Percentiles rank a stretch among this genome's conserved stretches.
Conservation (phyloP, 2,113 vertebrate genomes). For the Psettodes erumei region DNA sequence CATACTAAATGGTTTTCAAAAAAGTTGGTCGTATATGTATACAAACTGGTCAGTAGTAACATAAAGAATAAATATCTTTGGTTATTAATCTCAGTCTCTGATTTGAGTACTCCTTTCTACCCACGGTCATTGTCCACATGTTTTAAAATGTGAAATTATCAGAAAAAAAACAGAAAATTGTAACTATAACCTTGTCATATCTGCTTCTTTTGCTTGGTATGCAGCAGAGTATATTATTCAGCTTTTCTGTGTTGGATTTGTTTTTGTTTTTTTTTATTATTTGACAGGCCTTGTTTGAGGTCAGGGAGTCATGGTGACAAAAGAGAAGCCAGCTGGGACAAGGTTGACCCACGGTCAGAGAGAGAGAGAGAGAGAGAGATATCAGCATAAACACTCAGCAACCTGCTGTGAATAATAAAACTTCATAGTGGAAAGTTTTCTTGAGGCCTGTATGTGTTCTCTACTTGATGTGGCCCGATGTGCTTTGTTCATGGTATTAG, state of each 20-base stretch:
- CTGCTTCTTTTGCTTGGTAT: constrained; percentile 5
- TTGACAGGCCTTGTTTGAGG: constrained; percentile 53
- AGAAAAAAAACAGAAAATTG: too few relatives aligned
- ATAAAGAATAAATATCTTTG: background rate
- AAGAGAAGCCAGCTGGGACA: constrained; percentile 57
- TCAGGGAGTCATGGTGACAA: constrained; percentile 47
- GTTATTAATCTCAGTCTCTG: background rate
- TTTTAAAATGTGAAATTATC: too few relatives aligned
- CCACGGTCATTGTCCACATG: too few relatives aligned
- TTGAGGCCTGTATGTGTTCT: constrained; percentile 1
- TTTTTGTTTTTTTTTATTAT: constrained; percentile 28
- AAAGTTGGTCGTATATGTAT: background rate
- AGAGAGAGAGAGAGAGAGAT: too few relatives aligned
- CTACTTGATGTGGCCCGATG: background rate
- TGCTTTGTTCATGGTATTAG: background rate
- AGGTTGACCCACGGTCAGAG: constrained; percentile 48
- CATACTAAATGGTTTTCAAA: too few relatives aligned
- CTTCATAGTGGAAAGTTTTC: constrained; percentile 25
- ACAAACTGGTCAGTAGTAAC: background rate
- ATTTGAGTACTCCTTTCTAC: background rate
- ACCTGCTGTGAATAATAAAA: constrained; percentile 62
- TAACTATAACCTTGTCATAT: too few relatives aligned
- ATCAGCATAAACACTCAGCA: constrained; percentile 38
- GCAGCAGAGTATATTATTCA: constrained; percentile 4
- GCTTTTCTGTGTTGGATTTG: background rate